These are phyloP conservation scores for Orientallactaga sibirica DNA, from an alignment of 2,797 vertebrate genomes.

Conservation along the genomic window DNA sequence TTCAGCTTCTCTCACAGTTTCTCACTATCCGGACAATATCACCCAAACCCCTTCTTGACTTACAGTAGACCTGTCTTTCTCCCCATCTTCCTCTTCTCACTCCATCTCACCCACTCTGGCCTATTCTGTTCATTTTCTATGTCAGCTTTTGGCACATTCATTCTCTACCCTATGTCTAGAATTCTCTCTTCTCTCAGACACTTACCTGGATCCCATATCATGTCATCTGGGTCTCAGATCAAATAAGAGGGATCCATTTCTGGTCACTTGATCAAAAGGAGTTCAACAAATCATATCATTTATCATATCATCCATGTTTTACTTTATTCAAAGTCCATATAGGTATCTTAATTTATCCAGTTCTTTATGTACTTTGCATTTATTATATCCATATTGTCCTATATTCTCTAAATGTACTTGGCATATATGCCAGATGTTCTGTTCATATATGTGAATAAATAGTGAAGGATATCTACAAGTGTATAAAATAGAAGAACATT, in stretches of 20 bases:
- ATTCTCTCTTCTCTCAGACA: slow-evolving; percentile 15
- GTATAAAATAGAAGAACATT: background rate
- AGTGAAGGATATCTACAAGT: background rate
- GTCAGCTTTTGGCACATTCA: background rate
- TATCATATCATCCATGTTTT: background rate
- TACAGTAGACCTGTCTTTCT: background rate
- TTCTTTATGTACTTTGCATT: slow-evolving; percentile 12
- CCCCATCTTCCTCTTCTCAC: background rate
- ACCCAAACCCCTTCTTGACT: background rate
- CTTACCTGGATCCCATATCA: background rate
- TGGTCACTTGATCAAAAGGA: background rate
- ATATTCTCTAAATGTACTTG: background rate
- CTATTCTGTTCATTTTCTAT: background rate
- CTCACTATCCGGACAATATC: background rate
- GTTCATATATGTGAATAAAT: background rate
- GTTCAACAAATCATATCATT: background rate
- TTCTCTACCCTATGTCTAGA: background rate
- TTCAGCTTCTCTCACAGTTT: background rate
- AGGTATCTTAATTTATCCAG: background rate
- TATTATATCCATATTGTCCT: slow-evolving; percentile 12
- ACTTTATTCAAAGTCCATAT: background rate
- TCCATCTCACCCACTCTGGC: background rate
- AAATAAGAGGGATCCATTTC: background rate
- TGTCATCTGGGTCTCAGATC: slow-evolving; percentile 5
- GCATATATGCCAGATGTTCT: background rate